Percentiles rank a stretch among this genome's conserved stretches.
Evolutionary conservation across 2,113 vertebrate species (phyloP).

Genomic region (Sander vitreus): DNA sequence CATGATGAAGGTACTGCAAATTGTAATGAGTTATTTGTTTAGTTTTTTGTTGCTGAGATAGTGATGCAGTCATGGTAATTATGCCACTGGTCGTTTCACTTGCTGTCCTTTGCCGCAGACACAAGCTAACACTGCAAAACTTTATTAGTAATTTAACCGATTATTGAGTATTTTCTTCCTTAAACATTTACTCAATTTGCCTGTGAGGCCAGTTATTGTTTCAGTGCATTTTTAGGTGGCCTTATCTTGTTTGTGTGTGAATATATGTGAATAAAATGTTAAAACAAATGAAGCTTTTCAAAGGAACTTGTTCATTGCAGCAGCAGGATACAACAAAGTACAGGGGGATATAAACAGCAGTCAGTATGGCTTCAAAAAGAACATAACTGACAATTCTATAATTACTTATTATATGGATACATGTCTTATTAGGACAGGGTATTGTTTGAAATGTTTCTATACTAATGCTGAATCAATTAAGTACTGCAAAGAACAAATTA

Average conservation of each 20-base stretch:
- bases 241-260: neutral
- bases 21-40: neutral
- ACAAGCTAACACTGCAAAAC: neutral
- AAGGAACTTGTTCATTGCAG: neutral
- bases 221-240: neutral
- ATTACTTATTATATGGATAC: neutral
- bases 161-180: neutral
- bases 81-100: slow-evolving; percentile 13
- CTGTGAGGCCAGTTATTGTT: neutral
- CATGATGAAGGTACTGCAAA: neutral
- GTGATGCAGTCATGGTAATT: slow-evolving; percentile 13
- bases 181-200: rapidly evolving
- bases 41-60: neutral
- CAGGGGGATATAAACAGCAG: neutral
- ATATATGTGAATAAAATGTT: slow-evolving; percentile 7
- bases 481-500: neutral
- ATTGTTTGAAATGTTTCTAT: neutral
- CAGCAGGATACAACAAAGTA: neutral
- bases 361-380: neutral
- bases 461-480: neutral
- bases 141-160: neutral
- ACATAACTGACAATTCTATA: neutral
- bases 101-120: slow-evolving; percentile 31
- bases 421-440: neutral
- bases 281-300: neutral